Evolutionary conservation across 2,888 invertebrate species (phyloP).

Genomic region (Dorcus hopei): DNA sequence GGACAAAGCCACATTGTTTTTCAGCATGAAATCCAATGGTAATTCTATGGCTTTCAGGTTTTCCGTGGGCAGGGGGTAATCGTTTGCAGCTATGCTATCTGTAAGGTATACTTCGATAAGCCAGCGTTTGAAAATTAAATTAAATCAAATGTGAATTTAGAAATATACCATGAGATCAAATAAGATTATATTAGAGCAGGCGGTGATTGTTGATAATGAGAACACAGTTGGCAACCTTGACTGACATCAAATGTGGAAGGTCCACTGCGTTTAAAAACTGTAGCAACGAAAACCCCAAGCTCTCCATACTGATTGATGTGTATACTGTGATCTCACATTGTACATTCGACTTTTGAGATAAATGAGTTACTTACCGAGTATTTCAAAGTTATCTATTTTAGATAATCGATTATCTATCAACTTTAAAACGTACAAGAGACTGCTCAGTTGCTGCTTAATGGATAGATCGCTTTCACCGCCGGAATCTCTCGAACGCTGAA

Average conservation of each 20-base stretch:
- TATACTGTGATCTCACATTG: too few relatives aligned
- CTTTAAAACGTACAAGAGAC: slow-evolving; percentile 74
- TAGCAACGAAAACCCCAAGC: too few relatives aligned
- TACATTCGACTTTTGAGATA: too few relatives aligned
- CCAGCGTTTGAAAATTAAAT: neutral
- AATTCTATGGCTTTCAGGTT: slow-evolving; percentile 51
- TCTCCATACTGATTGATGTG: too few relatives aligned
- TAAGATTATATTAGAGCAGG: too few relatives aligned
- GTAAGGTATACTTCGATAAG: neutral
- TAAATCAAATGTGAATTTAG: neutral
- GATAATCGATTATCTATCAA: slow-evolving; percentile 61
- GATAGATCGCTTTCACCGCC: slow-evolving; percentile 80
- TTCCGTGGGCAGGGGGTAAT: slow-evolving; percentile 38
- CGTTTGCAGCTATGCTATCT: slow-evolving; percentile 9
- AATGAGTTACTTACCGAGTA: slow-evolving; percentile 11
- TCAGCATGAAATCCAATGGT: slow-evolving; percentile 69
- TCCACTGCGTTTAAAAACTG: too few relatives aligned
- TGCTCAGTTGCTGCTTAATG: slow-evolving; percentile 83
- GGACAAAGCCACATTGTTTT: slow-evolving; percentile 72
- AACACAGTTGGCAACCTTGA: too few relatives aligned
- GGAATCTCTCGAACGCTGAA: slow-evolving; percentile 74
- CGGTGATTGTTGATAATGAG: too few relatives aligned
- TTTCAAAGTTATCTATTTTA: slow-evolving; percentile 43
- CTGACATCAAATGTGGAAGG: too few relatives aligned
- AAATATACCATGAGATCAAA: neutral